Evolutionary conservation across 2,888 invertebrate genomes (phyloP).

Genomic region (Venusia cambrica): DNA sequence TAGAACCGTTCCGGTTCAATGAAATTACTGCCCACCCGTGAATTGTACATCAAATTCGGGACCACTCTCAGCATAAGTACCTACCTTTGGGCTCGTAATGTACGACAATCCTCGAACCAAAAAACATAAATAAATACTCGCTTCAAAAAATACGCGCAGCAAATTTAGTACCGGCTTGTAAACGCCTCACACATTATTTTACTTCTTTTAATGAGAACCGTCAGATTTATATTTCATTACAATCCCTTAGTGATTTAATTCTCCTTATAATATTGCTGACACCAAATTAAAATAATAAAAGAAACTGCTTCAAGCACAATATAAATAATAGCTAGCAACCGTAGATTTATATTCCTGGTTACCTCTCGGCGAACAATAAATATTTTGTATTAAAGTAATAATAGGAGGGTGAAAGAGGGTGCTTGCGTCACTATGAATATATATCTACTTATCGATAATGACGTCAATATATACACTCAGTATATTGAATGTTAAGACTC

Average conservation of each 20-base stretch:
- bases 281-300: conserved; percentile 9
- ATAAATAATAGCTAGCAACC: conserved; percentile 16
- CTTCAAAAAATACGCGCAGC: conserved; percentile 8
- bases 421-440: conserved; percentile 67
- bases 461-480: conserved; percentile 46
- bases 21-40: conserved; percentile 33
- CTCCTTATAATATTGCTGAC: not conserved
- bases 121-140: conserved; percentile 16
- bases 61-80: conserved; percentile 6
- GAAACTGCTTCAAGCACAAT: conserved; percentile 18
- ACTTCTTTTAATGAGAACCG: conserved; percentile 12
- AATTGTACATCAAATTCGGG: conserved; percentile 32
- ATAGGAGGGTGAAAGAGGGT: conserved; percentile 58
- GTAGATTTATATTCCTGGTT: conserved; percentile 43
- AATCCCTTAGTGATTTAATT: conserved; percentile 3
- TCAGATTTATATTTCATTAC: conserved; percentile 6
- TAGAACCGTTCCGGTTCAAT: conserved; percentile 33
- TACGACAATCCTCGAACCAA: conserved; percentile 9
- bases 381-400: conserved; percentile 52
- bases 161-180: conserved; percentile 9
- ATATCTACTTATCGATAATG: conserved; percentile 66
- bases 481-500: conserved; percentile 34
- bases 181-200: conserved; percentile 11
- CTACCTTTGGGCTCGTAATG: conserved; percentile 1
- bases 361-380: conserved; percentile 55